These are phyloP conservation scores for Oreochromis niloticus DNA, from an alignment of 2,113 vertebrate genomes.

Conservation along the genomic window DNA sequence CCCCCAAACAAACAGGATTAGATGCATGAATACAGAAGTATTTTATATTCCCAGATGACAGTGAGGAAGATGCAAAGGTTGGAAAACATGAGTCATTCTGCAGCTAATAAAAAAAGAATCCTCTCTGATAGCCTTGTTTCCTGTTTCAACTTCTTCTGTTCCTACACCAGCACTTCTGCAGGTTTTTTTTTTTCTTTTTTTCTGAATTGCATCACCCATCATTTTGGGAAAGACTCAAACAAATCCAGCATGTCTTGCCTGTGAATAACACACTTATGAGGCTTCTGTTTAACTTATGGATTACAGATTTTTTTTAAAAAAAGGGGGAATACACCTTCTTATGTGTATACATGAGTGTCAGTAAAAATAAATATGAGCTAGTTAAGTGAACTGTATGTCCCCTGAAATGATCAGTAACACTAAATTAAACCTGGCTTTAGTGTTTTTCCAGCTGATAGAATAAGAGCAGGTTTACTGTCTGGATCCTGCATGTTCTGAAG, in stretches of 20 bases:
- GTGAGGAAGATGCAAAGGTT: not conserved
- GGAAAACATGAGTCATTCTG: not conserved
- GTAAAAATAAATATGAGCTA: not conserved
- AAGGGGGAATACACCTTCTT: too few relatives aligned
- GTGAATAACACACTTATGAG: not conserved
- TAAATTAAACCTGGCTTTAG: conserved; percentile 5
- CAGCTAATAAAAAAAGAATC: not conserved
- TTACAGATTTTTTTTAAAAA: not conserved
- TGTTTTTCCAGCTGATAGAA: conserved; percentile 14
- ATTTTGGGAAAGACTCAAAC: not conserved
- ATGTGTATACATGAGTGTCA: not conserved
- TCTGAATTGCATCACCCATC: not conserved
- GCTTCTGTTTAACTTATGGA: not conserved
- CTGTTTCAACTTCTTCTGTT: not conserved
- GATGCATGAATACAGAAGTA: not conserved
- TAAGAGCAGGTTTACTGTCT: not conserved
- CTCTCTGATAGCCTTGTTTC: not conserved
- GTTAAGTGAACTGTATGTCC: not conserved
- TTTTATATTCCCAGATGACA: not conserved
- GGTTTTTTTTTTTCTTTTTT: not conserved
- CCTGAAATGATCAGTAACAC: not conserved
- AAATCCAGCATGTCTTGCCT: not conserved
- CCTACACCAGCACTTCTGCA: not conserved
- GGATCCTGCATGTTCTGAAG: not conserved
- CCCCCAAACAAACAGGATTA: not conserved